Evolutionary conservation across 1,140 invertebrate genomes (phyloP).

Genomic region (Hypothenemus hampei): DNA sequence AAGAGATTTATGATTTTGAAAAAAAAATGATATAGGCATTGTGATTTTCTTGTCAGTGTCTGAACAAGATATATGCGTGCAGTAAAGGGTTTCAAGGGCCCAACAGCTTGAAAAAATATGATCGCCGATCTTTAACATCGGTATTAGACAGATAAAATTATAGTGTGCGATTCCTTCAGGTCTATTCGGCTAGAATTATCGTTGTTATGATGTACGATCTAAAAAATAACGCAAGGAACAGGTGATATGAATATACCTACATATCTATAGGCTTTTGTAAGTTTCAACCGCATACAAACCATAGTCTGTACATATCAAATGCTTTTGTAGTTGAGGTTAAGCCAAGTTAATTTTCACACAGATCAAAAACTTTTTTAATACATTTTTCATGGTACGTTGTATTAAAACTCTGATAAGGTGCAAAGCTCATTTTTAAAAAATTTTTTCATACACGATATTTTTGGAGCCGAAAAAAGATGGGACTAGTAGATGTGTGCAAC

Average conservation of each 20-base stretch:
- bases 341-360: no score
- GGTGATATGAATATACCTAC: no score
- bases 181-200: constrained; percentile 29
- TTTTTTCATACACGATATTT: constrained; percentile 25
- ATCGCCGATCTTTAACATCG: constrained; percentile 16
- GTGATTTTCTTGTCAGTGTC: constrained; percentile 37
- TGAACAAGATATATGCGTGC: constrained; percentile 35
- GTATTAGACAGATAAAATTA: constrained; percentile 32
- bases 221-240: no score
- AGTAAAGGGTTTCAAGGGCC: constrained; percentile 19
- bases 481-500: constrained; percentile 37
- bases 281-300: no score
- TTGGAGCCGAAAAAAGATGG: constrained; percentile 30
- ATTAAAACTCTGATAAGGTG: no score
- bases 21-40: constrained; percentile 30
- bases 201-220: no score
- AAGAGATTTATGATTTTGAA: constrained; percentile 16
- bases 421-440: constrained; percentile 13
- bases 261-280: no score
- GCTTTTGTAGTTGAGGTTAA: no score
- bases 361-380: no score
- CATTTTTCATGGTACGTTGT: no score
- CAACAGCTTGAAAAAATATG: constrained; percentile 17
- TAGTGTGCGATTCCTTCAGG: constrained; percentile 27
- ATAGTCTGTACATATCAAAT: no score